A percentile compares a stretch with the other conserved stretches of the same genome.
These are phyloP conservation scores for Caerostris darwini DNA, from an alignment of 1,140 invertebrate species.

Conservation along the genomic window DNA sequence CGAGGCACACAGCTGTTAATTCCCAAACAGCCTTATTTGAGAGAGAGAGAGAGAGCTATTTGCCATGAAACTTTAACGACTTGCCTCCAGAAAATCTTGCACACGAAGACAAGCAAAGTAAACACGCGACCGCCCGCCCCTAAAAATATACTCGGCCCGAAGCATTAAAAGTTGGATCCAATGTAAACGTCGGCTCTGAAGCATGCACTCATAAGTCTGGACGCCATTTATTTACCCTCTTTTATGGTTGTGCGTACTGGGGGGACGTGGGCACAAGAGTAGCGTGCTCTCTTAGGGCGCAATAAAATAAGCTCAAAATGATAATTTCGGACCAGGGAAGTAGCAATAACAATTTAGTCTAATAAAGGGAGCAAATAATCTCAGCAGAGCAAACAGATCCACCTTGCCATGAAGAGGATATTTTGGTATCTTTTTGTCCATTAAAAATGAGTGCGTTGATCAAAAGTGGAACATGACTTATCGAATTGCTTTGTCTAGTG, in stretches of 20 bases:
- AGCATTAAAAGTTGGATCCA: conserved; percentile 50
- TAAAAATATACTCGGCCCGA: conserved; percentile 23
- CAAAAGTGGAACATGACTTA: too few relatives aligned
- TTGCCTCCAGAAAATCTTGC: neutral
- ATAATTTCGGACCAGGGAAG: conserved; percentile 25
- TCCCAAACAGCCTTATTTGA: neutral
- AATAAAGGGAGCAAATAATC: conserved; percentile 47
- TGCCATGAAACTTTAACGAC: conserved; percentile 34
- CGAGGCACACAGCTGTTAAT: conserved; percentile 12
- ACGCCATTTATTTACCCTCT: neutral
- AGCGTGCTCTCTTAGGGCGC: conserved; percentile 20
- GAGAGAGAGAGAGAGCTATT: neutral
- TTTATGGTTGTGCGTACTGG: neutral
- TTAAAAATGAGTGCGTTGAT: too few relatives aligned
- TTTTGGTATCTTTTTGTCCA: neutral
- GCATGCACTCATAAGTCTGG: conserved; percentile 32
- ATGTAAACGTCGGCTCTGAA: conserved; percentile 28
- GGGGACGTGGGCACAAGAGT: neutral
- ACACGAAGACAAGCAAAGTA: conserved; percentile 28
- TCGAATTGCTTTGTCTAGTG: too few relatives aligned
- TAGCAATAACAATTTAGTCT: conserved; percentile 48
- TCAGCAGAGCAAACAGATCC: conserved; percentile 28
- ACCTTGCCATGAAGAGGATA: neutral
- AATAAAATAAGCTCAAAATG: conserved; percentile 47
- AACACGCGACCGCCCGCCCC: conserved; percentile 6